Evolutionary conservation across 1,140 invertebrate species (phyloP).

Genomic region (Tetramorium parvispinum): DNA sequence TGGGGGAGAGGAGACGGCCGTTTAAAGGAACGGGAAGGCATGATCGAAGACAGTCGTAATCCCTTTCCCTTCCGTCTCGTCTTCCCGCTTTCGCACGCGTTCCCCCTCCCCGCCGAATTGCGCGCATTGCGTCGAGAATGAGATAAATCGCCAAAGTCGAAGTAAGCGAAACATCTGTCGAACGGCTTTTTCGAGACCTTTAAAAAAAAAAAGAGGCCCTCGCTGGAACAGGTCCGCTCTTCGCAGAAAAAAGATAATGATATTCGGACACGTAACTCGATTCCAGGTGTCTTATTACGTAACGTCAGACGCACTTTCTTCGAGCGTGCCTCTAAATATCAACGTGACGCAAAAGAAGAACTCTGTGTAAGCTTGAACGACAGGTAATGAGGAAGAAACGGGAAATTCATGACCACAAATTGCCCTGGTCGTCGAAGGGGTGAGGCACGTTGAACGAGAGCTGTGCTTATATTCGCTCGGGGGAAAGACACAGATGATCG

Average conservation of each 20-base stretch:
- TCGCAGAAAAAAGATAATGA: not conserved
- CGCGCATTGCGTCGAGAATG: not conserved
- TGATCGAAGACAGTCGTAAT: not conserved
- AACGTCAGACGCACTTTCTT: constrained; percentile 13
- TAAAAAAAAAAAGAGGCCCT: not conserved
- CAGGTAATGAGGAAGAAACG: not conserved
- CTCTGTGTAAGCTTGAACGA: not conserved
- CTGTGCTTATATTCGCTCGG: not conserved
- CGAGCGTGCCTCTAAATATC: not conserved
- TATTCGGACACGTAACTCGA: not conserved
- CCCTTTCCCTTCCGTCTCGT: not conserved
- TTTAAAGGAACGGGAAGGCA: not conserved
- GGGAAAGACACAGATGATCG: not conserved
- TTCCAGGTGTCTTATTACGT: not conserved
- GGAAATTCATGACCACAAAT: not conserved
- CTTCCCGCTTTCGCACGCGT: not conserved
- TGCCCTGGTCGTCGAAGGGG: not conserved
- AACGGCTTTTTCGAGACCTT: not conserved
- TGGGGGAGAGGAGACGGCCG: not conserved
- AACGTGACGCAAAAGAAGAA: not conserved
- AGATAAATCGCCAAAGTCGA: not conserved
- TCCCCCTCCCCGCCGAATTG: not conserved
- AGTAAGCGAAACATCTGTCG: not conserved
- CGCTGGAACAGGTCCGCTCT: not conserved
- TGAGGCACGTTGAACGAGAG: not conserved